These are phyloP conservation scores for Osmoderma eremita DNA, from an alignment of 2,888 invertebrate species.

Conservation along the genomic window DNA sequence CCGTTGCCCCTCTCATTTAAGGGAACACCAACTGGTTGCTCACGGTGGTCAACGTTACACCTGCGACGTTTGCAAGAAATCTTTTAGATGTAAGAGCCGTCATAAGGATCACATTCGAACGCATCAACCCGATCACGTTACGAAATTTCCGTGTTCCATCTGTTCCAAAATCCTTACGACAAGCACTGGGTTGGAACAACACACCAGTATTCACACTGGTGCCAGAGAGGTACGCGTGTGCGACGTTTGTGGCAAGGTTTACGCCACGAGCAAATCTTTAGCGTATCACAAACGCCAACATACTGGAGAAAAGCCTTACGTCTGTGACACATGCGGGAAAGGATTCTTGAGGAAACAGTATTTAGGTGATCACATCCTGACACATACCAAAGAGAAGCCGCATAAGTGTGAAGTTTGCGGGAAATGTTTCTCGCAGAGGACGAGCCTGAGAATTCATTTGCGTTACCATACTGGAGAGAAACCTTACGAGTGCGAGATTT, in stretches of 20 bases:
- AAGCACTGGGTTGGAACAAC: neutral
- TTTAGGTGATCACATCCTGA: conserved; percentile 44
- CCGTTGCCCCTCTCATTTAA: conserved; percentile 1
- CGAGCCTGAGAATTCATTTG: conserved; percentile 65
- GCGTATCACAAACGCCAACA: conserved; percentile 62
- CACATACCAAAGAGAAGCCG: conserved; percentile 42
- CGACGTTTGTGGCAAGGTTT: conserved; percentile 65
- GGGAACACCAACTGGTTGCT: conserved; percentile 18
- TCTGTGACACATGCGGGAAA: conserved; percentile 50
- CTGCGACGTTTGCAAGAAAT: conserved; percentile 61
- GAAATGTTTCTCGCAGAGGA: conserved; percentile 53
- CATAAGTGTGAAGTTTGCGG: conserved; percentile 43
- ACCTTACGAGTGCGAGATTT: conserved; percentile 65
- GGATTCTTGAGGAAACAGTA: conserved; percentile 33
- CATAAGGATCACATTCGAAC: conserved; percentile 42
- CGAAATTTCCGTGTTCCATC: conserved; percentile 16
- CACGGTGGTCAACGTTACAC: conserved; percentile 18
- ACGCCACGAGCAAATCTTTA: conserved; percentile 56
- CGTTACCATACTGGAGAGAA: conserved; percentile 57
- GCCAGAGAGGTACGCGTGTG: conserved; percentile 53
- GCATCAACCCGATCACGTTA: conserved; percentile 26
- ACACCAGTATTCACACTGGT: neutral
- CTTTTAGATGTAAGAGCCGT: conserved; percentile 60
- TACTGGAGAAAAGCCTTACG: conserved; percentile 66
- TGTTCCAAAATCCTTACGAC: conserved; percentile 19